Conservation (phyloP, 2,888 invertebrate species). For the Hedya salicella region DNA sequence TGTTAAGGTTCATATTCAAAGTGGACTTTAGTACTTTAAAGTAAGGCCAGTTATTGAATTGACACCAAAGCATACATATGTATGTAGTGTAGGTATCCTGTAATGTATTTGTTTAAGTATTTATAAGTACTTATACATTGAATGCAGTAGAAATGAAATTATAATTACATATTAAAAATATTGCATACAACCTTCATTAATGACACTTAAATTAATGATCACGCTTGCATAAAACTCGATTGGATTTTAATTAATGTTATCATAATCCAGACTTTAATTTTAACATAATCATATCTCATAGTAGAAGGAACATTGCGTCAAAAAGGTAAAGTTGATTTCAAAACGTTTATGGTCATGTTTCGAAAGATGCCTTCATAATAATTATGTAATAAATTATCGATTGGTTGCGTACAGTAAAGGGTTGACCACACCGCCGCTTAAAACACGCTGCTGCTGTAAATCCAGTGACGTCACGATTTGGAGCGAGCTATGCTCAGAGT, state of each 20-base stretch:
- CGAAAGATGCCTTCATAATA: slow-evolving; percentile 16
- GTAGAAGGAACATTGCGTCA: too few species aligned
- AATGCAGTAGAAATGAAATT: not conserved
- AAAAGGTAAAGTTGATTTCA: not conserved
- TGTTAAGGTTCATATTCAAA: not conserved
- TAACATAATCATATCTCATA: not conserved
- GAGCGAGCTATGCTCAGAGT: too few species aligned
- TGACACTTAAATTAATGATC: slow-evolving; percentile 7
- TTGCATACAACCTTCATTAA: slow-evolving; percentile 2
- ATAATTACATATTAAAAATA: not conserved
- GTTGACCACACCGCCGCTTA: too few species aligned
- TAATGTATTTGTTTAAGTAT: too few species aligned
- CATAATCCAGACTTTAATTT: not conserved
- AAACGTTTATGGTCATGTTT: slow-evolving; percentile 4
- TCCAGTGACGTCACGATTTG: too few species aligned
- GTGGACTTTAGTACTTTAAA: not conserved
- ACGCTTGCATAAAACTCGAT: slow-evolving; percentile 10
- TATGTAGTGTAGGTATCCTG: too few species aligned
- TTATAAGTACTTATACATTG: not conserved
- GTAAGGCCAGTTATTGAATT: not conserved
- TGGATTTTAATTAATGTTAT: slow-evolving; percentile 14
- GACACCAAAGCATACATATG: too few species aligned
- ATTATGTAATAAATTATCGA: slow-evolving; percentile 21
- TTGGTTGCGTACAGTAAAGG: slow-evolving; percentile 9
- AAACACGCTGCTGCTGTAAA: too few species aligned